These are phyloP conservation scores for Strigamia maritima DNA, from an alignment of 2,888 invertebrate species.

Conservation along the genomic window DNA sequence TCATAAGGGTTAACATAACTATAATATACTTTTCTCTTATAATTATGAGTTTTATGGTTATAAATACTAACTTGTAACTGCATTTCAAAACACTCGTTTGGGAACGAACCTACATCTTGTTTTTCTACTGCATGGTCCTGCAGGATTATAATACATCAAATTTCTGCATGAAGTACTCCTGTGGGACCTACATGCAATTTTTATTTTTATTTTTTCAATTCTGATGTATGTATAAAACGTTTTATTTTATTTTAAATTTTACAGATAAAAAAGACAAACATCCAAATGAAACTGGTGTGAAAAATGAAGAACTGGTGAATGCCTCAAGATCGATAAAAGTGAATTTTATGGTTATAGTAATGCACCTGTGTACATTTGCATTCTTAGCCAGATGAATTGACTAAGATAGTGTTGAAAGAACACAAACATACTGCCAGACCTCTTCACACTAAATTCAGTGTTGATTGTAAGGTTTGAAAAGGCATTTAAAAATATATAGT, in stretches of 20 bases:
- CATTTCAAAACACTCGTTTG: too few species aligned
- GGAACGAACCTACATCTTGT: too few species aligned
- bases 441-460: neutral
- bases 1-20: too few species aligned
- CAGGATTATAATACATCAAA: too few species aligned
- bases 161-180: too few species aligned
- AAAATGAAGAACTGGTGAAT: conserved; percentile 74
- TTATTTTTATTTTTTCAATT: too few species aligned
- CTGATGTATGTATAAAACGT: neutral
- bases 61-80: too few species aligned
- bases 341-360: neutral
- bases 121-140: too few species aligned
- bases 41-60: too few species aligned
- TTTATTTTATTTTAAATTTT: conserved; percentile 46
- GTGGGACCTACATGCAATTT: too few species aligned
- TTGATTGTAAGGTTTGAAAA: conserved; percentile 5
- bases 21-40: too few species aligned
- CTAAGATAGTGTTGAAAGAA: neutral
- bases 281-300: conserved; percentile 81
- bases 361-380: conserved; percentile 8
- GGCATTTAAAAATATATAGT: neutral
- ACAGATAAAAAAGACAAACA: conserved; percentile 81
- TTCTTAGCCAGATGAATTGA: conserved; percentile 15
- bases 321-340: neutral
- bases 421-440: conserved; percentile 11